Evolutionary conservation across 2,113 vertebrate genomes (phyloP), one percentile per base, ranked within the genome.

Genomic region (Plectropomus leopardus): DNA sequence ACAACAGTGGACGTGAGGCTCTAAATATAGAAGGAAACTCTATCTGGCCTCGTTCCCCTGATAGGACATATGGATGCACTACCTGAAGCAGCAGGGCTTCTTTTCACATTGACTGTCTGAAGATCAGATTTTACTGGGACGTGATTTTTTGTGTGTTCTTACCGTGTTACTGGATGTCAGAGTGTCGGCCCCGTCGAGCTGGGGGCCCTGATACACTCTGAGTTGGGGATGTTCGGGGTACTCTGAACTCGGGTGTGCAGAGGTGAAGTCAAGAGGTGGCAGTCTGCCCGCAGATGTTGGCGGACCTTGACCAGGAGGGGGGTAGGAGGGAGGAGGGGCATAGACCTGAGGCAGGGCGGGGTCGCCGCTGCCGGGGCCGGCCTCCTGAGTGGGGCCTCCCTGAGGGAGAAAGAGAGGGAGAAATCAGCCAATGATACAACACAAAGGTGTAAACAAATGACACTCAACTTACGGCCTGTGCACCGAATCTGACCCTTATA

Each of bases 191-290:
- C 93, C 93, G 1, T 95, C 94, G 0, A 80, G 94, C 79, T 95
- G 95, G 19, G 94, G 83, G 67, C 91, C 92, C 86, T 95, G 95
- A 40, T 95, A 96, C 23, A 95, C 92, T 78, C 94, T 85, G 79
- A 96, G 89, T 55, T 95, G 94, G 58, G 94, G 91, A 28, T 95
- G 95, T 17, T 96, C 95, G 0, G 92, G 63, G 72, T 95, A 95
- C 75, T 96, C 95, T 42, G 91, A 72, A 17, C 76, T 64, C 44
- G 87, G 72, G 60, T 95, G 95, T 30, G 91, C 90, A 4, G 93
- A 64, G 67, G 80, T 91, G 36, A 95, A 96, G 45, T 96, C 95
- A 4, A 95, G 89, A n/a, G 94, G 82, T 7, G 91, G 81, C 26
- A 96, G 91, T 54, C 94, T 88, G 67, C 93, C 91, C 3, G 84